Base-by-base conservation (phyloP, 2,113 vertebrate species). In the Xyrauchen texanus region DNA sequence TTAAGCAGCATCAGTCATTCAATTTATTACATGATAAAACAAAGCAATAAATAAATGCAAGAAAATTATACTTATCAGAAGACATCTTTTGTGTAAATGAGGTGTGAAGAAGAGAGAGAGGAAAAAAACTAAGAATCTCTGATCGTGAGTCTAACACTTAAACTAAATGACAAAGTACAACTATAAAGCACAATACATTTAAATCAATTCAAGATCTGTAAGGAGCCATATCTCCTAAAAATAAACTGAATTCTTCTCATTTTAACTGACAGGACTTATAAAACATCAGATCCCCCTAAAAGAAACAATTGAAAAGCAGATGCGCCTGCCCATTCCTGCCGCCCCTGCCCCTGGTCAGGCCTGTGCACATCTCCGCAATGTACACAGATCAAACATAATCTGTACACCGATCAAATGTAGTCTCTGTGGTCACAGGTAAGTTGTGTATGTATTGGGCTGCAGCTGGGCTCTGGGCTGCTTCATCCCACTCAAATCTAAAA, bases 401-500 rank as follows among this genome's bases (percentile, higher is more conserved):
- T 51, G 51, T 53, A 60, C 55, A 61, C 8, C 12, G 44, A 73
- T 73, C 13, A 46, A 49, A 55, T 42, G 65, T 65, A 53, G 62
- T 12, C 7, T 62, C 71, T 61, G 62, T 44, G 21, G 34, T 65
- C 62, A 65, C 73, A 76, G 62, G 49, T 65, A 65, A 46, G 11
- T 51, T 42, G 71, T 63, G 58, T 47, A 12, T 65, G 21, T 76
- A 49, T 34, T 76, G 62, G 78, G 63, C 67, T 81, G 51, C 66
- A 68, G 67, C 74, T 65, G 80, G 64, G 67, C 34, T 76, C 65
- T 49, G 52, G 45, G 16, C 10, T 8, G 67, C 76, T 77, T 82
- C 16, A 58, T 68, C 16, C 45, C 79, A 83, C 70, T 70, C 62
- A 62, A 78, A 53, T 79, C 81, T 81, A 86, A 92, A 93, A 91